phyloP scores from a whole-genome alignment of 2,888 invertebrate genomes.

The Troides aeacus region DNA sequence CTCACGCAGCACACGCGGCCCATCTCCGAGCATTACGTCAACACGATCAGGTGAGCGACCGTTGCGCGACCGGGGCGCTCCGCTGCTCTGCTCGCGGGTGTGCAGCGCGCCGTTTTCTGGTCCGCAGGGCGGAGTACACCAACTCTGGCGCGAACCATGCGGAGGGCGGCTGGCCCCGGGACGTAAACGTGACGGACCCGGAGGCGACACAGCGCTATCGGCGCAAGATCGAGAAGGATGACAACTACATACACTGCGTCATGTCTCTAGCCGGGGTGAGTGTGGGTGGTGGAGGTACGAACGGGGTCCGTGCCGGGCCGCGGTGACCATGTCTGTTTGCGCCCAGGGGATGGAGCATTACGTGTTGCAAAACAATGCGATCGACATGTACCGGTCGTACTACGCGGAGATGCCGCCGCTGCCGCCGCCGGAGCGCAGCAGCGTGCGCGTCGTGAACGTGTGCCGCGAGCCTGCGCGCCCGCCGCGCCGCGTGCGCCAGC shows the following conservation, averaged over 20 bases:
- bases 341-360: slow-evolving; percentile 89
- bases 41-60: slow-evolving; percentile 73
- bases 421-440: slow-evolving; percentile 82
- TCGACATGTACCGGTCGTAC: slow-evolving; percentile 94
- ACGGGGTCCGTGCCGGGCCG: not conserved
- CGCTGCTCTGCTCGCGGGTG: not conserved
- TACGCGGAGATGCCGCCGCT: slow-evolving; percentile 86
- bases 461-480: slow-evolving; percentile 84
- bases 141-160: slow-evolving; percentile 83
- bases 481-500: slow-evolving; percentile 85
- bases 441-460: slow-evolving; percentile 89
- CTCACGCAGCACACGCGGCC: slow-evolving; percentile 67
- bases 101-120: not conserved
- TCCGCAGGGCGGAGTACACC: slow-evolving; percentile 77
- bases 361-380: slow-evolving; percentile 93
- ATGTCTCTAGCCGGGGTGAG: slow-evolving; percentile 67
- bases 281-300: not conserved
- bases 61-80: not conserved
- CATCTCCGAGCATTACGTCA: slow-evolving; percentile 70
- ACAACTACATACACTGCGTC: slow-evolving; percentile 85
- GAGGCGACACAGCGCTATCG: slow-evolving; percentile 87
- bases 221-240: slow-evolving; percentile 90
- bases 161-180: slow-evolving; percentile 93
- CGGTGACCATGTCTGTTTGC: not conserved
- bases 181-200: slow-evolving; percentile 81